Conservation (phyloP, 2,888 invertebrate species). For the Pandemis cinnamomeana region DNA sequence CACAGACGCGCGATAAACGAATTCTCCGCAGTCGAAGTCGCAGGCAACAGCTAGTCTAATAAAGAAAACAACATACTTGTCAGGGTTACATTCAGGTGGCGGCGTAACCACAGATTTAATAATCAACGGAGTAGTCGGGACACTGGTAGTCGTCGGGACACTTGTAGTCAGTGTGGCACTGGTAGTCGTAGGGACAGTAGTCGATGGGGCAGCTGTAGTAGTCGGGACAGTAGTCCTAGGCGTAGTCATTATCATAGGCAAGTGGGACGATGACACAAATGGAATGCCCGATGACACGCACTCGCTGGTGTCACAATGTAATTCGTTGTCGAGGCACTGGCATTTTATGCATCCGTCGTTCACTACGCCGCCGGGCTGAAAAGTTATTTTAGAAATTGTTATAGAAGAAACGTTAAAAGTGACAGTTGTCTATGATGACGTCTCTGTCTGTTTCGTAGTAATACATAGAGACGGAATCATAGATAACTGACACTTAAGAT, state of each 20-base stretch:
- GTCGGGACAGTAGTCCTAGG: constrained; percentile 30
- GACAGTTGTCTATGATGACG: no score
- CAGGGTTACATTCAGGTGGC: constrained; percentile 70
- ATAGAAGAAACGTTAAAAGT: no score
- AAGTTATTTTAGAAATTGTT: constrained; percentile 27
- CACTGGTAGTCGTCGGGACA: constrained; percentile 33
- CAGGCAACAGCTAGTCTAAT: not conserved
- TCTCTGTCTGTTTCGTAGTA: no score
- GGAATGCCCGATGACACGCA: constrained; percentile 68
- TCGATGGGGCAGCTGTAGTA: constrained; percentile 17
- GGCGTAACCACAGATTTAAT: constrained; percentile 66
- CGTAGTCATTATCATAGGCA: constrained; percentile 50
- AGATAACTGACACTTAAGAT: no score
- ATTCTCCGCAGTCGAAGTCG: no score
- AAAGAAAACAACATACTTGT: constrained; percentile 53
- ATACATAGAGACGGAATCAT: no score
- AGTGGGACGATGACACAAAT: constrained; percentile 52
- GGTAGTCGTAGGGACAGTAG: not conserved
- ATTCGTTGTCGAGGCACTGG: constrained; percentile 91
- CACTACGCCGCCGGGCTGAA: constrained; percentile 88
- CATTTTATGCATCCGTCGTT: constrained; percentile 88
- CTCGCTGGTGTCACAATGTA: constrained; percentile 86
- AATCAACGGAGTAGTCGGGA: constrained; percentile 47
- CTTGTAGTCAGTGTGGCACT: constrained; percentile 12
- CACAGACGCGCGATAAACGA: no score